Percentiles rank a stretch among this genome's conserved stretches.
Conservation (phyloP, 1,140 invertebrate genomes). For the Lycorma delicatula region DNA sequence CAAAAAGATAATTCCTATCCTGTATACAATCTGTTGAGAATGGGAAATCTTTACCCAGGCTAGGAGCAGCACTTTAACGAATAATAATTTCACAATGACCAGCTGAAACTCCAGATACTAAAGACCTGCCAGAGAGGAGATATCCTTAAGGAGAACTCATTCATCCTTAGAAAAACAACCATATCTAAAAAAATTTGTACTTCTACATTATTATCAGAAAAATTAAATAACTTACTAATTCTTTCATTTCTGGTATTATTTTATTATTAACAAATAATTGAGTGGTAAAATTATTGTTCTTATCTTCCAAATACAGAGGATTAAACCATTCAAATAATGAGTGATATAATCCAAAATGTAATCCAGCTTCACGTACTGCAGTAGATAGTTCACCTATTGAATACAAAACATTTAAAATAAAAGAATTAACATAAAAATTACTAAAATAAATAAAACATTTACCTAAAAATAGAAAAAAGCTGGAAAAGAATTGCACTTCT, state of each 20-base stretch:
- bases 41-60: too few species aligned
- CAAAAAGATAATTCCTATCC: too few species aligned
- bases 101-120: too few species aligned
- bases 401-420: neutral
- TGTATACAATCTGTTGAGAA: too few species aligned
- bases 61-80: too few species aligned
- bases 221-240: slow-evolving; percentile 54
- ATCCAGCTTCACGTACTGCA: slow-evolving; percentile 52
- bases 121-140: too few species aligned
- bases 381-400: slow-evolving; percentile 55
- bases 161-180: too few species aligned
- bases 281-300: slow-evolving; percentile 54
- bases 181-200: too few species aligned
- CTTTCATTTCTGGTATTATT: slow-evolving; percentile 62
- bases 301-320: slow-evolving; percentile 71
- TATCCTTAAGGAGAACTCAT: too few species aligned
- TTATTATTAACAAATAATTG: slow-evolving; percentile 58
- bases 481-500: neutral
- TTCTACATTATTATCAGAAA: too few species aligned
- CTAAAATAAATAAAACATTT: neutral
- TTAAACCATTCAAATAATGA: slow-evolving; percentile 90
- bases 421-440: neutral
- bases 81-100: too few species aligned
- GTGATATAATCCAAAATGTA: slow-evolving; percentile 82
- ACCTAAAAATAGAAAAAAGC: too few species aligned